Evolutionary conservation across 2,888 invertebrate species (phyloP).

Genomic region (Sinhomidia bicolor): DNA sequence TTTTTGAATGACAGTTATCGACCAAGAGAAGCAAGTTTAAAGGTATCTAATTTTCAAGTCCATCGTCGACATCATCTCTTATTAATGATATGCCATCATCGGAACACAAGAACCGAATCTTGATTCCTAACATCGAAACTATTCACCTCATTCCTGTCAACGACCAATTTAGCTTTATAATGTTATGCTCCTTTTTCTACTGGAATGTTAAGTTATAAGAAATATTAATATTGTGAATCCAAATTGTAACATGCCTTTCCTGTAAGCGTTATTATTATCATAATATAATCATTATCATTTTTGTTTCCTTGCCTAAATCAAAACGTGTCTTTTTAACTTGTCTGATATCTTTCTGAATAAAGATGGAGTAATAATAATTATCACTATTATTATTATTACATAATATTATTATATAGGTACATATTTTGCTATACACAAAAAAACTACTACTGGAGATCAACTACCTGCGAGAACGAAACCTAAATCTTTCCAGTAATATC

Average conservation of each 20-base stretch:
- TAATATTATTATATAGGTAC: background rate
- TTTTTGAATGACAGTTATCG: slow-evolving; percentile 77
- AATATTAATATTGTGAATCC: slow-evolving; percentile 25
- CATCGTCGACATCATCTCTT: slow-evolving; percentile 40
- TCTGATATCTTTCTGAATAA: slow-evolving; percentile 34
- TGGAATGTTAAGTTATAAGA: slow-evolving; percentile 10
- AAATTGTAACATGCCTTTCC: slow-evolving; percentile 2
- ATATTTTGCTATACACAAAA: slow-evolving; percentile 23
- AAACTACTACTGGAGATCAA: background rate
- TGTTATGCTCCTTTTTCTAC: slow-evolving; percentile 7
- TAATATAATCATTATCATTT: background rate
- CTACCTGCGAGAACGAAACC: background rate
- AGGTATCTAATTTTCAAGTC: slow-evolving; percentile 65
- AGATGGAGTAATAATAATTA: background rate
- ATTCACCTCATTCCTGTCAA: slow-evolving; percentile 56
- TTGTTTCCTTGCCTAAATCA: background rate
- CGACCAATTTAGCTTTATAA: slow-evolving; percentile 43
- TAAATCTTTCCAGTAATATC: slow-evolving; percentile 10
- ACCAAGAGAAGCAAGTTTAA: slow-evolving; percentile 80
- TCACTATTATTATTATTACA: background rate
- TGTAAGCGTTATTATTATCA: slow-evolving; percentile 8
- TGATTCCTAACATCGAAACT: slow-evolving; percentile 64
- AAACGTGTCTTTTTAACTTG: slow-evolving; percentile 29
- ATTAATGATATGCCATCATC: slow-evolving; percentile 61
- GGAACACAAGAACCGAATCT: slow-evolving; percentile 48